Base-by-base conservation (phyloP, 2,113 vertebrate genomes). In the Corydoras sp. region DNA sequence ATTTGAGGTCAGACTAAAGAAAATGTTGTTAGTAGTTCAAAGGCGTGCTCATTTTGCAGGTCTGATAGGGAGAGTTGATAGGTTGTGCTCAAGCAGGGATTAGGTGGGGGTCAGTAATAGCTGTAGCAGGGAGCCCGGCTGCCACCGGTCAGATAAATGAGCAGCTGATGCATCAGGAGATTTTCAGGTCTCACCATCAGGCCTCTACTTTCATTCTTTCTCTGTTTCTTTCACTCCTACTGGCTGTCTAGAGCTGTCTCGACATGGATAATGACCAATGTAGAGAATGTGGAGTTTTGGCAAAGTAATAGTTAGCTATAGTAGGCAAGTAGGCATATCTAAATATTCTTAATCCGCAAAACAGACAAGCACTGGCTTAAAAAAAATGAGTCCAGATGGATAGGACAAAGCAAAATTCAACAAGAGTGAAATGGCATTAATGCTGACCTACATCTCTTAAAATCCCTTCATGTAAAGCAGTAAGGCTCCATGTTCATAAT, bases 111-210 rank as follows among this genome's bases (percentile, higher is more conserved):
- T 43, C 72, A 69, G 69, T 71, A 77, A 74, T 76, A 64, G 78
- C 76, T 74, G 71, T 77, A 62, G 65, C 59, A 67, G 71, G 54
- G 61, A 65, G 35, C 43, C 68, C 69, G 72, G 62, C 69, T 71
- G 71, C 60, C 65, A 62, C 68, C 69, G 64, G 64, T 65, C 75
- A 80, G 72, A 80, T 80, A 69, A 77, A 80, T 77, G 72, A 59
- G 60, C 61, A 55, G 69, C 69, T 77, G 69, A 72, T 72, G 65
- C 63, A 71, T 71, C 55, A 31, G 51, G 54, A 71, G 75, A 79
- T 76, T 77, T 80, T 62, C 62, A 48, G 53, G 61, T 72, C 59
- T 68, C 43, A 69, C 56, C 61, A 10, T 54, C 68, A 72, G 78
- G 64, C 72, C 58, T 69, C 56, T 79, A 58, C 72, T 76, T 76